Evolutionary conservation across 2,113 vertebrate species (phyloP), one percentile per base, ranked within the genome.

Genomic region (Chitala chitala): DNA sequence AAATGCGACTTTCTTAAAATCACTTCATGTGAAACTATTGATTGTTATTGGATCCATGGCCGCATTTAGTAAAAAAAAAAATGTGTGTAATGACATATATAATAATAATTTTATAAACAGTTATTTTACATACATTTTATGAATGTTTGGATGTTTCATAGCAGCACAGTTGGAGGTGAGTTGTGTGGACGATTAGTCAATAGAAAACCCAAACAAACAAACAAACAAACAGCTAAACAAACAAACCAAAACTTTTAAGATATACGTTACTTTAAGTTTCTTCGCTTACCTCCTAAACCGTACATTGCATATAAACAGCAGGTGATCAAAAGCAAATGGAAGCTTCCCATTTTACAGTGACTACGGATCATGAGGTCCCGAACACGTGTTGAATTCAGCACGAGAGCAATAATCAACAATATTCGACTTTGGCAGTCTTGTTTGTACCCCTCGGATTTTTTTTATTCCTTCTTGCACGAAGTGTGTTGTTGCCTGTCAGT

Each of bases 401-500:
- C n/a, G n/a, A n/a, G n/a, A n/a, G n/a, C n/a, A n/a, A n/a, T n/a
- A n/a, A n/a, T n/a, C 4, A 15, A 31, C 7, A 51, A 51, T 20
- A 65, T 44, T 44, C 15, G 15, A 53, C 8, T 12, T 50, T 3
- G 10, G 17, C 46, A 8, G 36, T 17, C 29, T 33, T 69, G 42
- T 48, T 44, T 50, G 4, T 24, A 7, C 1, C 58, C 42, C 3
- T 0, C 3, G 31, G 12, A 38, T 20, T 44, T 66, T 42, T 24
- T 82, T 75, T 59, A 53, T 15, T 78, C 59, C 61, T 42, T 20
- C 63, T 13, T 46, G 55, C 72, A 55, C 76, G 71, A 77, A 81
- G 81, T 84, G 84, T 85, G 88, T 87, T 86, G 88, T 84, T 85
- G 86, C 83, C 84, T 79, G 87, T 90, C 87, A 86, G n/a, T 58